Conservation (phyloP, 1,140 invertebrate genomes). For the Scaptodrosophila lebanonensis region DNA sequence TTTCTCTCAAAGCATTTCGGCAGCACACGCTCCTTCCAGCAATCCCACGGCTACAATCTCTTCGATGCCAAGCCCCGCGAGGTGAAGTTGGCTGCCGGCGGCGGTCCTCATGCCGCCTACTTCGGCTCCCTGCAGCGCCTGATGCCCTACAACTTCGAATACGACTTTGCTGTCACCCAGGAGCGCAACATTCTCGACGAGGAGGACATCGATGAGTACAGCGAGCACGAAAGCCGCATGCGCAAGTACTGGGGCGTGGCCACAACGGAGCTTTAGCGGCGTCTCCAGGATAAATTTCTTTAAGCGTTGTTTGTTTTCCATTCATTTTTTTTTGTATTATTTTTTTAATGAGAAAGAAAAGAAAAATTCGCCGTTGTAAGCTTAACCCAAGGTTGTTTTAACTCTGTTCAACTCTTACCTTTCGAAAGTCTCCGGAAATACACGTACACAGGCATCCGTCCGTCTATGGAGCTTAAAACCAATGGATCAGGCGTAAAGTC, state of each 20-base stretch:
- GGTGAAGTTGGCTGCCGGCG: constrained; percentile 77
- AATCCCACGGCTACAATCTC: constrained; percentile 54
- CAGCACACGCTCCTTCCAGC: constrained; percentile 85
- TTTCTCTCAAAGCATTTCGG: constrained; percentile 87
- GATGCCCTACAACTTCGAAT: constrained; percentile 91
- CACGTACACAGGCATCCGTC: too few species aligned
- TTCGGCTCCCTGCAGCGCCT: constrained; percentile 89
- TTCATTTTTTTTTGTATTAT: too few species aligned
- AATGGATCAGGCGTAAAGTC: too few species aligned
- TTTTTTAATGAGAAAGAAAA: too few species aligned
- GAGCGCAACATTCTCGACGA: constrained; percentile 83
- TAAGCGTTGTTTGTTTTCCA: too few species aligned
- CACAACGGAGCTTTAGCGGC: constrained; percentile 85
- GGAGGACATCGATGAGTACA: constrained; percentile 77
- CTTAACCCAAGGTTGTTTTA: too few species aligned
- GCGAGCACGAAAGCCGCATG: constrained; percentile 86
- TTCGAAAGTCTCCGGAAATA: too few species aligned
- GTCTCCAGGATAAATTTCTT: too few species aligned
- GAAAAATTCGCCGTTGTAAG: too few species aligned
- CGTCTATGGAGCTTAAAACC: too few species aligned
- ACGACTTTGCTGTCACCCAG: constrained; percentile 89
- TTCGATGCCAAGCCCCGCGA: constrained; percentile 77
- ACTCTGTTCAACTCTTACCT: too few species aligned
- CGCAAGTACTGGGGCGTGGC: constrained; percentile 92
- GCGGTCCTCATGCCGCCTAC: constrained; percentile 89